Evolutionary conservation across 2,888 invertebrate species (phyloP).

Genomic region (Synanthedon tipuliformis): DNA sequence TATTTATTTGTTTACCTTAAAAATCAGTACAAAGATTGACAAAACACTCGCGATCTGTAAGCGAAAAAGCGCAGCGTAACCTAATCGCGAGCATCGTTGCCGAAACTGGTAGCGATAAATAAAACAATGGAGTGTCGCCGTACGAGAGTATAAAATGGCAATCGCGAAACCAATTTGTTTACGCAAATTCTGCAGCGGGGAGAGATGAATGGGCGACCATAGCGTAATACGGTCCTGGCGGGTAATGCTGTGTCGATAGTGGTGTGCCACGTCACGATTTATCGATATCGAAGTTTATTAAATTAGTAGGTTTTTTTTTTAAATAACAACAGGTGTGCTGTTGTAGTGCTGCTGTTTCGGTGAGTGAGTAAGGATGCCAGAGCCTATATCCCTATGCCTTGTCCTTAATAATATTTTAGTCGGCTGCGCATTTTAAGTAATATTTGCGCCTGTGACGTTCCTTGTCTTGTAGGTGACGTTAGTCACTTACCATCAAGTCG

Average conservation of each 20-base stretch:
- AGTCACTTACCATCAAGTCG: too few species aligned
- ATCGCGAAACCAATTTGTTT: conserved; percentile 72
- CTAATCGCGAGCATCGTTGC: conserved; percentile 61
- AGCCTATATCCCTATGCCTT: too few species aligned
- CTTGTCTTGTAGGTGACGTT: too few species aligned
- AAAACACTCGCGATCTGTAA: conserved; percentile 56
- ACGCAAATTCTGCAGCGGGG: conserved; percentile 69
- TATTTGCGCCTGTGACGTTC: too few species aligned
- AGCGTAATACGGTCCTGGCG: conserved; percentile 57
- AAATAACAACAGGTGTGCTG: too few species aligned
- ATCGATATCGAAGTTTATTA: conserved; percentile 14
- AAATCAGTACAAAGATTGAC: conserved; percentile 35
- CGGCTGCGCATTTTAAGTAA: too few species aligned
- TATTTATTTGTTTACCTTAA: not conserved
- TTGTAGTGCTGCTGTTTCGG: too few species aligned
- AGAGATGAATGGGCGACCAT: conserved; percentile 69
- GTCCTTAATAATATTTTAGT: too few species aligned
- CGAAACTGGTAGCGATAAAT: conserved; percentile 67
- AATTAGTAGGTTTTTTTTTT: not conserved
- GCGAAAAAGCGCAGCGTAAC: conserved; percentile 57
- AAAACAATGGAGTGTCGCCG: conserved; percentile 67
- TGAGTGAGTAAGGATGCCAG: too few species aligned
- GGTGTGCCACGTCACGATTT: conserved; percentile 13
- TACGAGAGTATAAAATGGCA: conserved; percentile 69
- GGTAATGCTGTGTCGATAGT: conserved; percentile 41